Evolutionary conservation across 2,888 invertebrate species (phyloP), one percentile per base, ranked within the genome.

Genomic region (Nomada ruficornis): DNA sequence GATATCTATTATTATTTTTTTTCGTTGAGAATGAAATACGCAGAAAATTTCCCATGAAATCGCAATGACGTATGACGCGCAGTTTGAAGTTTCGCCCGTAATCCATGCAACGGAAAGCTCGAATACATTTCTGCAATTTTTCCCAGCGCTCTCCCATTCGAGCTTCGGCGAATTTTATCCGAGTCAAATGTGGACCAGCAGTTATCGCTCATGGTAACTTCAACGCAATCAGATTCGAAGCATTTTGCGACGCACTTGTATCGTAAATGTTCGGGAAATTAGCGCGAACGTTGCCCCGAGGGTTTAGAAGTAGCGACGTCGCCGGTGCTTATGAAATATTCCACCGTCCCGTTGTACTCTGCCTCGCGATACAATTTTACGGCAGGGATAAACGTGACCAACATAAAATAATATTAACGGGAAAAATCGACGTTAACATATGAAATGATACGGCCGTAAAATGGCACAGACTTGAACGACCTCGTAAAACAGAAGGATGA

Each of bases 281-380:
- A 57, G 59, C 36, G 54, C 2, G 42, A 15, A 23, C 18, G 54
- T 36, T 18, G 54, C 13, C 13, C 20, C 15, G n/a, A 7, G 44
- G 5, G 54, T 54, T 29, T 52, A 54, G 54, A n/a, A 44, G 10
- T 5, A 50, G 26, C 64, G 15, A n/a, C 36, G 15, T 29, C 50
- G 15, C 10, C 65, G 42, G 15, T 1, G 67, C 42, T 68, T 55
- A 68, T 18, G 67, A 68, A 68, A 68, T 23, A 68, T 68, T 55
- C 36, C 36, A 23, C 36, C 18, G 13, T 10, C 42, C 20, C 20
- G 60, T 15, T n/a, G 5, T 3, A 9, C 23, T 0, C 50, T 52
- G 70, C 60, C 50, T 36, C 36, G 36, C 15, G 23, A 36, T 71
- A 71, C 60, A 20, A 71, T 60, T 52, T 52, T 36, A 52, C 36